phyloP scores from a whole-genome alignment of 64 coral and sea anemone genomes.

The Dendronephthya gigantea region DNA sequence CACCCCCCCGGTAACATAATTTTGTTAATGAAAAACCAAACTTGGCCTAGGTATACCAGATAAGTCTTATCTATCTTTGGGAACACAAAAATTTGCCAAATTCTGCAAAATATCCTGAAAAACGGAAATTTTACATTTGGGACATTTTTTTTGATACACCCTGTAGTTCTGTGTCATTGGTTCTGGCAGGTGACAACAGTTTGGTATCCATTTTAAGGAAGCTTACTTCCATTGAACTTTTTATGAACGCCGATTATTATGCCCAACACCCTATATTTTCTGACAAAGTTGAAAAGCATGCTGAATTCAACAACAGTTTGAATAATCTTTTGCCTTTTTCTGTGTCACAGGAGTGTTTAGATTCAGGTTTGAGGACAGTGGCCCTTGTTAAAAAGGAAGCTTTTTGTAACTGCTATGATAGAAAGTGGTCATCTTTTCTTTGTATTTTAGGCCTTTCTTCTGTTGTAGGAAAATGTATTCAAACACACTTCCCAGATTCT shows the following conservation, averaged over 20 bases:
- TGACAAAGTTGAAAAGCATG: neutral
- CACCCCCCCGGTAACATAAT: too few relatives aligned
- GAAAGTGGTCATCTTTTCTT: neutral
- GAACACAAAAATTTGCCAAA: too few relatives aligned
- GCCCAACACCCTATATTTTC: neutral
- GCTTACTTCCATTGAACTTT: neutral
- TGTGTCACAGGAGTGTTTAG: neutral
- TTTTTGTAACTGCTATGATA: neutral
- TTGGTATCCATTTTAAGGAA: neutral
- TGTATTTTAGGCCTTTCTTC: too few relatives aligned
- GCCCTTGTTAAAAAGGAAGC: neutral
- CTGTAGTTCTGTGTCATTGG: neutral
- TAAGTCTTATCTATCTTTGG: too few relatives aligned
- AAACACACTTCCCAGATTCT: too few relatives aligned
- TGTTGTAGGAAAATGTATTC: too few relatives aligned
- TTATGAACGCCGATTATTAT: neutral
- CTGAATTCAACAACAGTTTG: neutral
- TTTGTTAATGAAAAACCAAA: too few relatives aligned
- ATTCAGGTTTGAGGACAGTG: neutral
- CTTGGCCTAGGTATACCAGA: too few relatives aligned
- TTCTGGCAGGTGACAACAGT: neutral
- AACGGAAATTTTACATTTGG: too few relatives aligned
- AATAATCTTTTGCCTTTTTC: neutral
- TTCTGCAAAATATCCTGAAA: too few relatives aligned
- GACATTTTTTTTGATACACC: too few relatives aligned